A percentile compares a stretch with the other conserved stretches of the same genome.
These are phyloP conservation scores for Callionymus lyra DNA, from an alignment of 2,113 vertebrate genomes.

Conservation along the genomic window DNA sequence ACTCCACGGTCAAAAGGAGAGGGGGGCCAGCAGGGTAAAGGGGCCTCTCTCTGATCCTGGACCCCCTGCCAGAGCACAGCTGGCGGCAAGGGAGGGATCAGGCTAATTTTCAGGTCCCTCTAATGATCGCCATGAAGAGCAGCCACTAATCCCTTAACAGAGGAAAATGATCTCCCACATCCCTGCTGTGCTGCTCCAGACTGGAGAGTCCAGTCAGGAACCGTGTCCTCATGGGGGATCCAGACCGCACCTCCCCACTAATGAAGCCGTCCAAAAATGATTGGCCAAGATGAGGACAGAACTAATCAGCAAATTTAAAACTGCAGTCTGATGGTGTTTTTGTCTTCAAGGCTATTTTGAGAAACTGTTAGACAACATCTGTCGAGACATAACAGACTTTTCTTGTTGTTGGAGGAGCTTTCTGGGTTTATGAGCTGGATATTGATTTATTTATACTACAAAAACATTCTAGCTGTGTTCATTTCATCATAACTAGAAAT, in stretches of 20 bases:
- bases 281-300: slow-evolving; percentile 36
- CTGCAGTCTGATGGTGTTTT: too few relatives aligned
- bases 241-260: slow-evolving; percentile 2
- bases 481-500: too few relatives aligned
- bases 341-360: too few relatives aligned
- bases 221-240: not conserved
- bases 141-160: slow-evolving; percentile 60
- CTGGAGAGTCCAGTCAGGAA: slow-evolving; percentile 43
- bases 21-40: slow-evolving; percentile 1
- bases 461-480: too few relatives aligned
- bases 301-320: slow-evolving; percentile 1
- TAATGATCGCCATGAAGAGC: slow-evolving; percentile 57
- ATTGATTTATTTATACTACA: too few relatives aligned
- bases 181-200: slow-evolving; percentile 34
- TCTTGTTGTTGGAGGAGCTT: too few relatives aligned
- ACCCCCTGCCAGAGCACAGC: slow-evolving; percentile 56
- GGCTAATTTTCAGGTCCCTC: slow-evolving; percentile 62
- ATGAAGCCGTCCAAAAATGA: slow-evolving; percentile 38
- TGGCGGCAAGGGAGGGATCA: slow-evolving; percentile 51
- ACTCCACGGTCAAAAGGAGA: slow-evolving; percentile 17
- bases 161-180: slow-evolving; percentile 56
- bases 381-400: too few relatives aligned
- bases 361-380: too few relatives aligned
- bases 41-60: slow-evolving; percentile 39
- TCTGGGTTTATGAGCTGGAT: too few relatives aligned